Conservation (phyloP, 2,797 vertebrate species). For the Cuniculus paca region DNA sequence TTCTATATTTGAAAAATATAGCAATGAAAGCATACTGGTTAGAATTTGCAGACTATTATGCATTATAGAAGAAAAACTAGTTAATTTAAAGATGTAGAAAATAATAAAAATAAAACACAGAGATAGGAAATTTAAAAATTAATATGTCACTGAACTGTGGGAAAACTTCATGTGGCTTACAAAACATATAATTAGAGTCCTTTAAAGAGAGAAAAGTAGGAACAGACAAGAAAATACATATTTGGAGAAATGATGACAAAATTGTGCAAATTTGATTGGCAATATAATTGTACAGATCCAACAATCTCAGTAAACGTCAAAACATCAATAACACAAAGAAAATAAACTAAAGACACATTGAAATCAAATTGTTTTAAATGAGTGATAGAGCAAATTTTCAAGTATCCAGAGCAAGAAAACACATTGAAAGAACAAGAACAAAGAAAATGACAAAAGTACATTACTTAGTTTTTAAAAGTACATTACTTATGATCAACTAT, state of each 20-base stretch:
- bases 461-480: neutral
- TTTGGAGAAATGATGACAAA: neutral
- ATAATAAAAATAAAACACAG: neutral
- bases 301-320: neutral
- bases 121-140: neutral
- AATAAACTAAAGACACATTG: neutral
- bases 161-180: neutral
- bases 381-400: neutral
- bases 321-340: neutral
- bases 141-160: neutral
- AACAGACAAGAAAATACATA: neutral
- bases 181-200: neutral
- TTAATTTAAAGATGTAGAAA: neutral
- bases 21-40: neutral
- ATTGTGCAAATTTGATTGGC: neutral
- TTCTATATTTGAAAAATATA: neutral
- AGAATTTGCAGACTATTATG: neutral
- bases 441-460: neutral
- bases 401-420: neutral
- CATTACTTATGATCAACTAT: neutral
- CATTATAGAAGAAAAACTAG: neutral
- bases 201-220: neutral
- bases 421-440: neutral
- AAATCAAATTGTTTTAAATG: neutral
- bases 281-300: neutral